Evolutionary conservation across 1,140 invertebrate species (phyloP), one percentile per base, ranked within the genome.

Genomic region (Diabrotica virgifera): DNA sequence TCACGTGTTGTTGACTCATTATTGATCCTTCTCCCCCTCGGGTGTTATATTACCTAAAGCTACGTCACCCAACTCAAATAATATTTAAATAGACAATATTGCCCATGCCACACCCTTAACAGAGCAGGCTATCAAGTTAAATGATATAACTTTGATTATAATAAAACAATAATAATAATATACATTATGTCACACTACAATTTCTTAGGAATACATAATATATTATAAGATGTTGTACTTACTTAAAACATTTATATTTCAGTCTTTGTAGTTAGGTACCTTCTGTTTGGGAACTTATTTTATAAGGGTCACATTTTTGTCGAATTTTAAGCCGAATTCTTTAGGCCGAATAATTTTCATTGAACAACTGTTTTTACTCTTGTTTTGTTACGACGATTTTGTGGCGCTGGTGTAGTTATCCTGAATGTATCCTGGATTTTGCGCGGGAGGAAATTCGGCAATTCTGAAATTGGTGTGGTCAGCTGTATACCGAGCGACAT

Each of bases 1-100:
- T 64, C 58, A 59, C n/a, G 36, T 24, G 46, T n/a, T 52, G 63
- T 58, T 56, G 52, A 58, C 58, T 59, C 52, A 59, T 64, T 64
- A 59, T 52, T 58, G 36, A 52, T 46, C 36, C 38, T 13, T 36
- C 36, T 40, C 51, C 56, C 51, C 57, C 52, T 54, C 37, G 61
- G 14, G 11, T 11, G 52, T 62, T 37, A 62, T 62, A 14, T 58
- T 58, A 40, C 40, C 52, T 52, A 63, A 56, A 62, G 52, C 36
- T 5, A 36, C 40, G 40, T 5, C 40, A 46, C n/a, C n/a, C 8
- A 46, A 10, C 40, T 46, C n/a, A 46, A 46, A 6, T n/a, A 8
- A 8, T 46, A 46, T 46, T 10, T 8, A 46, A 46, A 46, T 46
- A 46, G 24, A 24, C 24, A 24, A 24, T 24, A 24, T 24, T 24